Conservation (phyloP, 53 echinoderm and acorn worm genomes). For the Echinarachnius parma region DNA sequence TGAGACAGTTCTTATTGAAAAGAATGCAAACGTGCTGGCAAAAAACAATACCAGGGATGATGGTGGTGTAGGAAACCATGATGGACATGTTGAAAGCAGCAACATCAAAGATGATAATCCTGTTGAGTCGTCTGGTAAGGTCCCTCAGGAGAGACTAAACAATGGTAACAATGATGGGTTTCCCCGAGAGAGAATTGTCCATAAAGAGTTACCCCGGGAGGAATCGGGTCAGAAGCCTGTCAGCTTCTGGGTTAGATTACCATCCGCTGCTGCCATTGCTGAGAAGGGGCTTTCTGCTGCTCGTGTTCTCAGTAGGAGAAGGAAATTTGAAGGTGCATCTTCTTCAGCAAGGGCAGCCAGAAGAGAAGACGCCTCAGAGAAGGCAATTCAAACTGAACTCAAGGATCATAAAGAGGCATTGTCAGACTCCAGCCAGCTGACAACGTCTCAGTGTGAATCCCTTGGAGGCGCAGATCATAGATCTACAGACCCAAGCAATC, state of each 20-base stretch:
- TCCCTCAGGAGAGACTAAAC: not conserved
- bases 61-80: not conserved
- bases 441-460: too few species aligned
- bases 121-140: not conserved
- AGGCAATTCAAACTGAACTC: not conserved
- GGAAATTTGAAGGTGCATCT: constrained; percentile 1
- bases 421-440: too few species aligned
- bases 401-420: too few species aligned
- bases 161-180: not conserved
- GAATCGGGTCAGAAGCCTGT: constrained; percentile 3
- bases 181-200: too few species aligned
- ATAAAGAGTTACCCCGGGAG: not conserved
- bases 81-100: not conserved
- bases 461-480: too few species aligned
- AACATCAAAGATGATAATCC: constrained; percentile 1
- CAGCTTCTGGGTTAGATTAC: constrained; percentile 21
- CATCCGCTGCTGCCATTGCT: constrained; percentile 2
- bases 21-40: not conserved
- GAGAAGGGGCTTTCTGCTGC: constrained; percentile 23
- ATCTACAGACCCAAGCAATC: not conserved
- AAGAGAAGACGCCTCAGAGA: not conserved
- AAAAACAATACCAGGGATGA: not conserved
- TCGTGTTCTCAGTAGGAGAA: constrained; percentile 9
- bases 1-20: not conserved
- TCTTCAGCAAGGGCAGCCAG: not conserved